Conservation (phyloP, 2,113 vertebrate species). For the Neogobius melanostomus region DNA sequence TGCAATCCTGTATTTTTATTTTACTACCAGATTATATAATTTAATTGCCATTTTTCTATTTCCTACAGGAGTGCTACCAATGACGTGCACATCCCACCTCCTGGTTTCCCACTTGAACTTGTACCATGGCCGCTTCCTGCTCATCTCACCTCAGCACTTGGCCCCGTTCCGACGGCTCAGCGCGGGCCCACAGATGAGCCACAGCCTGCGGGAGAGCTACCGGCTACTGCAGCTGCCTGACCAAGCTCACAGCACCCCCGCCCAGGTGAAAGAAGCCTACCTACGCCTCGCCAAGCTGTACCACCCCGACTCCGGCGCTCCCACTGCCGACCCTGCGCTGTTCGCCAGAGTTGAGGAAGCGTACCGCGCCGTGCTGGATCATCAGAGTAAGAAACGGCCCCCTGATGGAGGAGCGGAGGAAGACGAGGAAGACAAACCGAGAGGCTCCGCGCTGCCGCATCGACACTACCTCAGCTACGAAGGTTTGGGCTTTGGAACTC, state of each 20-base stretch:
- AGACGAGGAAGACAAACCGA: conserved; percentile 76
- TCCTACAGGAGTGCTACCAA: conserved; percentile 31
- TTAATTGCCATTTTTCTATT: background rate
- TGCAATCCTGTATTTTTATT: no score
- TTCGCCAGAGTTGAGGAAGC: conserved; percentile 88
- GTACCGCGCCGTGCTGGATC: conserved; percentile 81
- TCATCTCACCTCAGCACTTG: conserved; percentile 10
- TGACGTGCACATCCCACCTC: conserved; percentile 43
- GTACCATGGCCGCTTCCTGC: conserved; percentile 10
- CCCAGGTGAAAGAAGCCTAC: conserved; percentile 84
- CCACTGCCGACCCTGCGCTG: conserved; percentile 74
- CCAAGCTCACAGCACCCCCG: conserved; percentile 46
- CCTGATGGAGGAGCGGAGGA: conserved; percentile 38
- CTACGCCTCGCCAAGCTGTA: conserved; percentile 86
- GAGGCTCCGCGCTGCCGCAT: conserved; percentile 80
- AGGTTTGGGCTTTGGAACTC: conserved; percentile 87
- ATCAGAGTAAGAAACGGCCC: conserved; percentile 64
- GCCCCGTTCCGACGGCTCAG: conserved; percentile 36
- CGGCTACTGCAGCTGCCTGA: conserved; percentile 71
- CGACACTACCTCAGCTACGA: conserved; percentile 93
- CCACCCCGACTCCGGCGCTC: conserved; percentile 86
- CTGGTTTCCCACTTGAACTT: conserved; percentile 11
- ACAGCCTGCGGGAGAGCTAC: conserved; percentile 69
- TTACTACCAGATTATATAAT: background rate
- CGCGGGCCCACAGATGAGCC: conserved; percentile 33